Evolutionary conservation across 37 sponge, comb jelly and placozoan species (phyloP).

Genomic region (Geodia barretti): DNA sequence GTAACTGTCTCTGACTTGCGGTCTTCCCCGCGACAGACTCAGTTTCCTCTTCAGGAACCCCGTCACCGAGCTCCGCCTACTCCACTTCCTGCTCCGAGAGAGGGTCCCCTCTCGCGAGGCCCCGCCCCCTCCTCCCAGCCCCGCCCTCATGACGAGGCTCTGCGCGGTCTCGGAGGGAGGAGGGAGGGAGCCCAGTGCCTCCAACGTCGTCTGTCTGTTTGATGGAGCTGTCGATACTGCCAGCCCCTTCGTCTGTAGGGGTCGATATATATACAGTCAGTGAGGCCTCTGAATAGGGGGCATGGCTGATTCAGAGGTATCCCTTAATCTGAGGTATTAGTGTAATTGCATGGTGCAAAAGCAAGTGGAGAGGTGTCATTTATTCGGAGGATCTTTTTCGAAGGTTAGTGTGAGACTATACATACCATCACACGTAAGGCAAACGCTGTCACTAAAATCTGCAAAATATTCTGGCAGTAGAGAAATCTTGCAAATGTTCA

Average conservation of each 20-base stretch:
- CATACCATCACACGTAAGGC: no score
- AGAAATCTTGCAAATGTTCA: neutral
- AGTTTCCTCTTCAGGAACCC: slow-evolving; percentile 34
- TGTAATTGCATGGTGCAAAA: neutral
- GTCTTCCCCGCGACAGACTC: neutral
- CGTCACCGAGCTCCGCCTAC: slow-evolving; percentile 28
- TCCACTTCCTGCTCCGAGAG: no score
- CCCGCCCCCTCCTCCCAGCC: no score
- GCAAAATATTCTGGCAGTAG: no score
- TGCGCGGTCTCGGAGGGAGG: slow-evolving; percentile 54
- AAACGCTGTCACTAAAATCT: no score
- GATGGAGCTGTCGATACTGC: neutral
- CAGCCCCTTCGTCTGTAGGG: neutral
- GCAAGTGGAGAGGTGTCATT: no score
- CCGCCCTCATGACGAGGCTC: slow-evolving; percentile 29
- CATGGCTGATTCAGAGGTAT: no score
- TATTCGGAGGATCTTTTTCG: no score
- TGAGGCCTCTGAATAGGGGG: no score
- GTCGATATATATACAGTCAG: no score
- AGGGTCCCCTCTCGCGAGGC: neutral
- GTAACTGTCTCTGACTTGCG: neutral
- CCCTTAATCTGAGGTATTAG: no score
- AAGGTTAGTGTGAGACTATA: no score
- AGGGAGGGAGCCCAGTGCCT: slow-evolving; percentile 44
- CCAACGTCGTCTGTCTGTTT: slow-evolving; percentile 10